phyloP scores from a whole-genome alignment of 1,140 invertebrate genomes.

The Aplysia californica region DNA sequence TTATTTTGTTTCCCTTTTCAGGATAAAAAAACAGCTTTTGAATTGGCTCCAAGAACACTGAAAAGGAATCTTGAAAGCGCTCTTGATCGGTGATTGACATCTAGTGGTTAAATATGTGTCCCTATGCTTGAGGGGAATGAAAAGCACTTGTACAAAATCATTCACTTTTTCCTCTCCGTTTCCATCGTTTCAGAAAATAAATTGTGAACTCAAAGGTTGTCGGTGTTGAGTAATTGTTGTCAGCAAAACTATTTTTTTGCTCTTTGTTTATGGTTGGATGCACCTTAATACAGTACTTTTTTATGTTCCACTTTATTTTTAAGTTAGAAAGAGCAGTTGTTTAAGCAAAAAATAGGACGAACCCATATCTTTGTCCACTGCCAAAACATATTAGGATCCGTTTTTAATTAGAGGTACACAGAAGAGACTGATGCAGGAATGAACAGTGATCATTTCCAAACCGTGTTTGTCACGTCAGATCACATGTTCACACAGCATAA shows the following conservation, averaged over 20 bases:
- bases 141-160: not conserved
- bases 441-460: too few species aligned
- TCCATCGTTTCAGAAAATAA: not conserved
- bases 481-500: too few species aligned
- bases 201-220: not conserved
- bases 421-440: too few species aligned
- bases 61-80: constrained; percentile 7
- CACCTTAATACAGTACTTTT: too few species aligned
- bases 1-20: constrained; percentile 1
- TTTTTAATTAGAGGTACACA: too few species aligned
- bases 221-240: not conserved
- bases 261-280: too few species aligned
- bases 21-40: constrained; percentile 19
- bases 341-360: too few species aligned
- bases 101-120: not conserved
- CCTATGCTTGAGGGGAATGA: not conserved
- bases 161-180: not conserved
- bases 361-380: too few species aligned
- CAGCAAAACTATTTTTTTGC: not conserved
- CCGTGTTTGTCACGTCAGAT: too few species aligned
- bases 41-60: constrained; percentile 13
- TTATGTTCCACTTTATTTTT: too few species aligned
- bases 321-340: too few species aligned
- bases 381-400: too few species aligned
- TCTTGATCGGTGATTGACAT: not conserved